These are phyloP conservation scores for Ceratothoa steindachneri DNA, from an alignment of 2,888 invertebrate genomes.

Conservation along the genomic window DNA sequence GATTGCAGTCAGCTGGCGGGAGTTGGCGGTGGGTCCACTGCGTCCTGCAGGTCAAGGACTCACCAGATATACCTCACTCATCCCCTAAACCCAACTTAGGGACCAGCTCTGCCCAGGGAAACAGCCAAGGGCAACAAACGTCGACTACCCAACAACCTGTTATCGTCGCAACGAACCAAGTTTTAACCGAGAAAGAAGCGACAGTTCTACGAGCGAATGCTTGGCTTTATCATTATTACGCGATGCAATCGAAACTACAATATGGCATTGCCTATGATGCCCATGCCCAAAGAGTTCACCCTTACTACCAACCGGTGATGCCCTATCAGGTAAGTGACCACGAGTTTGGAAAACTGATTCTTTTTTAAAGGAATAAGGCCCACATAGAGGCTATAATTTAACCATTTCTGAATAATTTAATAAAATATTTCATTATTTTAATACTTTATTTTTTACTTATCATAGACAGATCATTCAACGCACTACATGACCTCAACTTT, in stretches of 20 bases:
- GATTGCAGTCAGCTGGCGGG: constrained; percentile 79
- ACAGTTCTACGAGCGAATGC: constrained; percentile 87
- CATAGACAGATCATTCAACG: background rate
- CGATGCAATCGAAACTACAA: constrained; percentile 85
- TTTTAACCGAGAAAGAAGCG: constrained; percentile 83
- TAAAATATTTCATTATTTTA: background rate
- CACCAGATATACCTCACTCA: constrained; percentile 64
- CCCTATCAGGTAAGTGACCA: constrained; percentile 38
- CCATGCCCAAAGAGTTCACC: constrained; percentile 32
- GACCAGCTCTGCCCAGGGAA: background rate
- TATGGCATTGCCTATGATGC: constrained; percentile 67
- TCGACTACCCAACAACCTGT: constrained; percentile 69
- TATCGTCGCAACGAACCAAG: constrained; percentile 96
- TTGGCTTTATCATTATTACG: constrained; percentile 93
- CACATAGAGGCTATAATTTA: too few relatives aligned
- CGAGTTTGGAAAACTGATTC: background rate
- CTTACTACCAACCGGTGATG: constrained; percentile 49
- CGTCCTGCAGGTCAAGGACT: constrained; percentile 88
- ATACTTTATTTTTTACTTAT: background rate
- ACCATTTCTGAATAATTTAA: too few relatives aligned
- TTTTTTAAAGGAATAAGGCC: too few relatives aligned
- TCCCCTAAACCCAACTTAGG: constrained; percentile 74
- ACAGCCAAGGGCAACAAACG: background rate
- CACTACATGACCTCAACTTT: background rate
- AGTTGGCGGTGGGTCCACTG: constrained; percentile 95